Base-by-base conservation (phyloP, 2,113 vertebrate genomes). In the Trichechus manatus region DNA sequence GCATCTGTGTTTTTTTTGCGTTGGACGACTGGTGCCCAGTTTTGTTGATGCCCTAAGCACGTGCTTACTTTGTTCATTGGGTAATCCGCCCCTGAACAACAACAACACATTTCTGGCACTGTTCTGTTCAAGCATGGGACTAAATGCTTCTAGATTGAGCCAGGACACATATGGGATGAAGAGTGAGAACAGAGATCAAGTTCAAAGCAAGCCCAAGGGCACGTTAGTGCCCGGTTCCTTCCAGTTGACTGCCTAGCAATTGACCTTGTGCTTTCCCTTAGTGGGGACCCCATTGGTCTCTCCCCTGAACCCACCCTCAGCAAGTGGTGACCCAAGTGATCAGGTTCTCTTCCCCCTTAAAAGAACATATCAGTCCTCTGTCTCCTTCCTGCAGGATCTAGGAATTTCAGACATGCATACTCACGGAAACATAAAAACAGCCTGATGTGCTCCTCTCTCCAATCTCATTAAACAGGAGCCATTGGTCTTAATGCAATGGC, bases 401-500 rank as follows among this genome's bases (percentile, higher is more conserved):
- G 36, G 68, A 10, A 14, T 72, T 31, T 36, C n/a, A 4, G 27
- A 42, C 13, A 29, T 77, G 23, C 66, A 36, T 0, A 11, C 27
- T 27, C 3, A 14, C 6, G 39, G 42, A 31, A 22, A 53, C 4
- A 11, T 27, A 1, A 9, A 1, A 5, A 14, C 0, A 2, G 27
- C 70, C 6, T 14, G 31, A 33, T 1, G 19, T 33, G 15, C 42
- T 3, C 36, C 20, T 85, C 39, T 29, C 31, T 8, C 9, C 10
- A 1, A 1, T 3, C 15, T 70, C 13, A 19, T 44, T 39, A 23
- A 25, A 31, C 42, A 63, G 47, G 50, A 29, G 29, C 27, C 36
- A 19, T 1, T 39, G 64, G 66, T 70, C 33, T 36, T 70, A 61
- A 15, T 17, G 13, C 13, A 68, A 68, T 68, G 66, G 31, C 66